Evolutionary conservation across 2,113 vertebrate species (phyloP).

Genomic region (Pollachius pollachius): DNA sequence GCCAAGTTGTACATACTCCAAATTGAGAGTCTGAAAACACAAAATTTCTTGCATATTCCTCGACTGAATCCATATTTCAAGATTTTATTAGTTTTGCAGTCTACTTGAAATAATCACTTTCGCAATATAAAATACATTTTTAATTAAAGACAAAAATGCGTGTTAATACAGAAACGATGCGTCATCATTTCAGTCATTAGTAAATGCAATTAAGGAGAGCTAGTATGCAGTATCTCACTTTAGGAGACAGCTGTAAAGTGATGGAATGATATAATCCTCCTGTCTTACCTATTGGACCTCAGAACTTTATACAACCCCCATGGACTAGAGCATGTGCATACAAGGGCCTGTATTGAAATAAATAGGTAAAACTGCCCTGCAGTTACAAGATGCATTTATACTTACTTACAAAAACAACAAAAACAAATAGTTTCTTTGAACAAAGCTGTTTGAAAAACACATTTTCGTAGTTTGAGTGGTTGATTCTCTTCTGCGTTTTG

Average conservation of each 20-base stretch:
- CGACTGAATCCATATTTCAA: not conserved
- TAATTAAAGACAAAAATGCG: conserved; percentile 43
- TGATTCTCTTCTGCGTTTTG: too few relatives aligned
- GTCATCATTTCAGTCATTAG: conserved; percentile 67
- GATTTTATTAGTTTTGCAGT: not conserved
- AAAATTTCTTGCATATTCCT: too few relatives aligned
- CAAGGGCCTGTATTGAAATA: conserved; percentile 61
- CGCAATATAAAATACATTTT: conserved; percentile 38
- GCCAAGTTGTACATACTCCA: too few relatives aligned
- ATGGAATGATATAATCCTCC: too few relatives aligned
- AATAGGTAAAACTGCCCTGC: conserved; percentile 76
- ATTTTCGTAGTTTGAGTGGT: too few relatives aligned
- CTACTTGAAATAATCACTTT: not conserved
- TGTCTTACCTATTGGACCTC: not conserved
- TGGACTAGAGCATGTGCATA: conserved; percentile 30
- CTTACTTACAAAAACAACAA: too few relatives aligned
- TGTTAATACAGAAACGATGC: conserved; percentile 65
- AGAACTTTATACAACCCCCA: conserved; percentile 15
- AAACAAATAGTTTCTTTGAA: too few relatives aligned
- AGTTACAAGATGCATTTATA: conserved; percentile 51
- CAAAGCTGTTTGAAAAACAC: too few relatives aligned
- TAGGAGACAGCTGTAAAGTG: not conserved
- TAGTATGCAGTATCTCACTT: conserved; percentile 15
- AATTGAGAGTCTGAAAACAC: too few relatives aligned
- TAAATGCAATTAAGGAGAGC: conserved; percentile 42